These are phyloP conservation scores for Bovichtus variegatus DNA, from an alignment of 2,797 vertebrate species.

Conservation along the genomic window DNA sequence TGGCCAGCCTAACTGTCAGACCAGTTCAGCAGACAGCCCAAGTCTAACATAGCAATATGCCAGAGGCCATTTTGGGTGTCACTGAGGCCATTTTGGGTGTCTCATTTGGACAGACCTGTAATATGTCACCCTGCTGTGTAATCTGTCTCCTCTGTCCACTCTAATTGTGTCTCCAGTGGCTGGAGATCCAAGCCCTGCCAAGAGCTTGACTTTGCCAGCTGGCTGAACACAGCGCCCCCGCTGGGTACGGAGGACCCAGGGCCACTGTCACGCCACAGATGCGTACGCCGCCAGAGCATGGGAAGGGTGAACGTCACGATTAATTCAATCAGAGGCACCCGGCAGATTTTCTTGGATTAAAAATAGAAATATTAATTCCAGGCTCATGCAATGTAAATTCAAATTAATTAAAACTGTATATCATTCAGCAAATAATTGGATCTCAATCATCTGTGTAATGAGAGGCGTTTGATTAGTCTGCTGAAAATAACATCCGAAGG, in stretches of 20 bases:
- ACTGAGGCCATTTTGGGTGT: constrained; percentile 63
- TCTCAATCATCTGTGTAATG: constrained; percentile 83
- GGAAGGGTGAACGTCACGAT: constrained; percentile 40
- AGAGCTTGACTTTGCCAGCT: constrained; percentile 44
- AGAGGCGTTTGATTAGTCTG: constrained; percentile 75
- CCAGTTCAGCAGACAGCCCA: constrained; percentile 31
- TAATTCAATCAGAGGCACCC: constrained; percentile 62
- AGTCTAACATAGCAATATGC: constrained; percentile 47
- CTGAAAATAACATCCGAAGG: constrained; percentile 42
- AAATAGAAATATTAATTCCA: constrained; percentile 71
- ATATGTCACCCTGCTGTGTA: constrained; percentile 69
- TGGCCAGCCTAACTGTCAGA: constrained; percentile 55
- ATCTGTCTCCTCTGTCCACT: constrained; percentile 63
- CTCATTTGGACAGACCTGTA: constrained; percentile 62
- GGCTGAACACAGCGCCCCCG: constrained; percentile 44
- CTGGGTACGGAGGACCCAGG: constrained; percentile 28
- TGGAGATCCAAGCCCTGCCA: constrained; percentile 47
- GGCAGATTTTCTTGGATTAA: constrained; percentile 62
- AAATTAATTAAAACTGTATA: constrained; percentile 77
- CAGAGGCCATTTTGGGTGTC: constrained; percentile 65
- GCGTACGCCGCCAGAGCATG: constrained; percentile 19
- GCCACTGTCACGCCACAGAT: not conserved
- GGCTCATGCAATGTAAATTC: constrained; percentile 72
- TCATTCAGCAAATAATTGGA: constrained; percentile 77
- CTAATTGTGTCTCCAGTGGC: constrained; percentile 68